These are phyloP conservation scores for Myotis planiceps DNA, from an alignment of 2,797 vertebrate genomes.

Conservation along the genomic window DNA sequence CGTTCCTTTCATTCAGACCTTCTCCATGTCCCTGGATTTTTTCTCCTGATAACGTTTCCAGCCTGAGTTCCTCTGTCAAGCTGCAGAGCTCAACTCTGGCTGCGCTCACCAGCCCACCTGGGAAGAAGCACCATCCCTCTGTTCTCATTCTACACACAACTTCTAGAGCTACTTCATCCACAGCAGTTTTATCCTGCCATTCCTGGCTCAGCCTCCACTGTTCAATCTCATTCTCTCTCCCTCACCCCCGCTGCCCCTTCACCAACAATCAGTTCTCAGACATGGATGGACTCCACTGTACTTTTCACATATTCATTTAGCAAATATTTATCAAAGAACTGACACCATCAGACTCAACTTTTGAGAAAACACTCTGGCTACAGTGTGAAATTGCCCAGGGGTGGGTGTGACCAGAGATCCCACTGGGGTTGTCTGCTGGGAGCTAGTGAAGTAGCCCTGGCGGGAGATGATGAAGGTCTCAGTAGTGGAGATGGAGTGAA, in stretches of 20 bases:
- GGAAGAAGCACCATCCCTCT: not conserved
- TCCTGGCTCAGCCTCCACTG: not conserved
- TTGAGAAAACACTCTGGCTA: not conserved
- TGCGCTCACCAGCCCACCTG: not conserved
- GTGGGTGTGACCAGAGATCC: not conserved
- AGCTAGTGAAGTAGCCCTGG: not conserved
- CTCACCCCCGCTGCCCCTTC: fast-evolving
- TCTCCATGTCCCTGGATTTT: not conserved
- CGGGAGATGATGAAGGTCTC: not conserved
- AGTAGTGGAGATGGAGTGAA: not conserved
- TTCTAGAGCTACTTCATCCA: not conserved
- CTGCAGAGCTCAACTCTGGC: not conserved
- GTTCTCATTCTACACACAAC: too few relatives aligned
- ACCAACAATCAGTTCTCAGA: not conserved
- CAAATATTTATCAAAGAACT: not conserved
- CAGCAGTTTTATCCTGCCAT: not conserved
- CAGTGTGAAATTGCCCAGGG: not conserved
- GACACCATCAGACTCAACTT: not conserved
- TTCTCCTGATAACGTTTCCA: not conserved
- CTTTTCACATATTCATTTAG: not conserved
- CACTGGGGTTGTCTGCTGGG: not conserved
- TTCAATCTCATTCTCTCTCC: not conserved
- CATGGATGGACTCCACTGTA: not conserved
- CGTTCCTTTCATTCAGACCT: not conserved
- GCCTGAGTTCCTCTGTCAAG: not conserved